These are phyloP conservation scores for Lagorchestes hirsutus DNA, from an alignment of 2,797 vertebrate species.

Conservation along the genomic window DNA sequence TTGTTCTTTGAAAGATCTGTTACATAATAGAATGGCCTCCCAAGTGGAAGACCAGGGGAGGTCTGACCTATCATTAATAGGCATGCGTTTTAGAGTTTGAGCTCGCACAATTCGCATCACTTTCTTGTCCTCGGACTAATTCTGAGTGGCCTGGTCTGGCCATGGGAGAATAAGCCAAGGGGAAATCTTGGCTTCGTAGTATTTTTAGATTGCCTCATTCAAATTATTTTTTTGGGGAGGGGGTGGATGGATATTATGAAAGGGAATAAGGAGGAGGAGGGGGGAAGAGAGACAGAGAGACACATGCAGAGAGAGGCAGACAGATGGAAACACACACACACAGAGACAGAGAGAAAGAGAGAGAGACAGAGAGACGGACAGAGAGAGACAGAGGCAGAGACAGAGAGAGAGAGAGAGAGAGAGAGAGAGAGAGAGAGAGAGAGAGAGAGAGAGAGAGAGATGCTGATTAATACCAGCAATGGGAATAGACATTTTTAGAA, in stretches of 20 bases:
- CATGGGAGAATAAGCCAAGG: background rate
- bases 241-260: background rate
- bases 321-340: background rate
- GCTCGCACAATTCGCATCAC: background rate
- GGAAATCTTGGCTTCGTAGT: background rate
- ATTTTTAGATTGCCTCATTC: conserved; percentile 13
- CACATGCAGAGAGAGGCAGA: background rate
- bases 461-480: conserved; percentile 54
- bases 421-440: background rate
- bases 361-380: background rate
- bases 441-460: background rate
- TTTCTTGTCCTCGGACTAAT: background rate
- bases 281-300: background rate
- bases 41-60: background rate
- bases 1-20: background rate
- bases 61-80: background rate
- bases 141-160: background rate
- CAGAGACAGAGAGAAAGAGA: background rate
- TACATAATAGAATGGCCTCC: background rate
- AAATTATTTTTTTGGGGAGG: background rate
- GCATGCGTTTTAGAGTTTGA: background rate
- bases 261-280: background rate
- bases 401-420: background rate
- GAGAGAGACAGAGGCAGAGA: background rate
- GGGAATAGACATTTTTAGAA: conserved; percentile 64